Conservation (phyloP, 2,113 vertebrate species). For the Craseonycteris thonglongyai region DNA sequence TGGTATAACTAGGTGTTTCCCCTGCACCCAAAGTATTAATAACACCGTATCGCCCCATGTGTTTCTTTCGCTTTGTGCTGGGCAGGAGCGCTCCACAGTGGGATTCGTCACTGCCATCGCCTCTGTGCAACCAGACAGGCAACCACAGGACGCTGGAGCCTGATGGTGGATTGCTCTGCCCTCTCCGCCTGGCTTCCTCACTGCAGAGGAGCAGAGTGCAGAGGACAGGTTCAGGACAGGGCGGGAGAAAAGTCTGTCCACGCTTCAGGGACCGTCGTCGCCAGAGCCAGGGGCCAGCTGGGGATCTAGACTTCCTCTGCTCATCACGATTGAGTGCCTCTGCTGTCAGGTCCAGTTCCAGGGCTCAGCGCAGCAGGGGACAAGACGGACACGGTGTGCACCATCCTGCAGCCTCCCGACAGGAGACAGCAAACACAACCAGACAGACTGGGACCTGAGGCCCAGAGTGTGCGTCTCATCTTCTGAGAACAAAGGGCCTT, state of each 20-base stretch:
- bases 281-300: not conserved
- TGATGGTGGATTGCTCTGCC: not conserved
- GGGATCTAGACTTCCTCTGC: not conserved
- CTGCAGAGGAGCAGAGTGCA: not conserved
- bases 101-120: accelerated
- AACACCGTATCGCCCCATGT: not conserved
- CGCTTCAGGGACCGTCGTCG: accelerated
- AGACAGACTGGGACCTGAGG: not conserved
- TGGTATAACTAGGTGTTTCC: not conserved
- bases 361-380: not conserved
- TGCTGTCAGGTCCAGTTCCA: not conserved
- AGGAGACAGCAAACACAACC: not conserved
- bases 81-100: not conserved
- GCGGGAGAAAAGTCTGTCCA: not conserved
- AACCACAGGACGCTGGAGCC: not conserved
- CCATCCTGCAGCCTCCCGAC: not conserved
- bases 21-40: not conserved
- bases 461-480: not conserved
- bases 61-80: not conserved
- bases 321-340: not conserved
- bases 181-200: not conserved
- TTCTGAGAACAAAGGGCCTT: not conserved
- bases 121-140: not conserved
- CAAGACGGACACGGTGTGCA: not conserved
- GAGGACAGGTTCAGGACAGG: not conserved